Base-by-base conservation (phyloP, 2,113 vertebrate genomes). In the Pelmatolapia mariae region DNA sequence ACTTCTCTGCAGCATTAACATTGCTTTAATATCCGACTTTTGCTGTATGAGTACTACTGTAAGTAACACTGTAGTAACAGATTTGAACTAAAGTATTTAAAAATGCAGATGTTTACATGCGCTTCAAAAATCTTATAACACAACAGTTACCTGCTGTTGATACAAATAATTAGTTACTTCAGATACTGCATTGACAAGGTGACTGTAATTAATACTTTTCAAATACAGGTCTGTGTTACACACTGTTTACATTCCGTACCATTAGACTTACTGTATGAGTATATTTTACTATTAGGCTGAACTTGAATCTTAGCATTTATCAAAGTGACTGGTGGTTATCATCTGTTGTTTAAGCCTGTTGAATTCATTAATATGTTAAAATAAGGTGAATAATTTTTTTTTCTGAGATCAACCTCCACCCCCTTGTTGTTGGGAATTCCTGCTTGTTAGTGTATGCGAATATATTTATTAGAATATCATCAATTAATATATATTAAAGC, bases 351-450 rank as follows among this genome's bases (percentile, higher is more conserved):
- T 26, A 73, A 45, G 38, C 36, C 4, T 10, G 38, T 31, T 3
- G 9, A 76, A 29, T 50, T 31, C 11, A 12, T 47, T 29, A 50
- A 12, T 31, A 13, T 78, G 0, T 50, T 78, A 31, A 50, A 78
- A 47, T 0, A 78, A 78, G 0, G 22, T 29, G 22, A 78, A 50
- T 78, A 1, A 5, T 11, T 36, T 12, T 2, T 5, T 7, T 63
- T 38, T 8, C 61, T 66, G 59, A 36, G 31, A 63, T 0, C 18
- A 36, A 7, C 18, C 61, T 10, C 59, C 29, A 33, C 57, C 29
- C 0, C 31, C 18, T 63, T 36, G 31, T 63, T 68, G 7, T 40
- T 68, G 36, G 63, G 2, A 0, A 0, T 68, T 68, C 63, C 36
- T 68, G 19, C 33, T 24, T 68, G 19, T 22, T 68, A 40, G 36